Evolutionary conservation across 2,888 invertebrate species (phyloP), one percentile per base, ranked within the genome.

Genomic region (Athrips mouffetella): DNA sequence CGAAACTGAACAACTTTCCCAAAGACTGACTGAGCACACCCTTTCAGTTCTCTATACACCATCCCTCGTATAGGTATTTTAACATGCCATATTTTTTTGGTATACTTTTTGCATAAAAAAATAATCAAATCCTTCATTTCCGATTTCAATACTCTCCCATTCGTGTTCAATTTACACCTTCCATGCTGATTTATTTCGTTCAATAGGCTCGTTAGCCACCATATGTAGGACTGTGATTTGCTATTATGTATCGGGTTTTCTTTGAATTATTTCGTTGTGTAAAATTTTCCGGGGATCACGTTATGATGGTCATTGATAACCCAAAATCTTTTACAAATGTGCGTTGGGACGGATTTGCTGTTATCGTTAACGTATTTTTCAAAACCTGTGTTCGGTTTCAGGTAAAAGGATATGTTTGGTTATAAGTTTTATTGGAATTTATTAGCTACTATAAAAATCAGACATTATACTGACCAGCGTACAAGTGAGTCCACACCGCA

Each of bases 291-390:
- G n/a, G n/a, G n/a, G n/a, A n/a, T n/a, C n/a, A n/a, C n/a, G n/a
- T n/a, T 45, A 47, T 25, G 18, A 23, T 46, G 40, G 54, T 45
- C 39, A 47, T 35, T 27, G 33, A 55, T 60, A 59, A 59, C 30
- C 59, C 57, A 52, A 48, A 51, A 54, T 59, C 45, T 44, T 39
- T n/a, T 55, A 56, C 53, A 62, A 49, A 51, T 23, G 45, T 29
- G 39, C 54, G 62, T 60, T 59, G 53, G 42, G 45, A 11, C 63
- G 62, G 53, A 25, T 21, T 42, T n/a, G n/a, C n/a, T n/a, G n/a
- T n/a, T n/a, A n/a, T n/a, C n/a, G n/a, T n/a, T n/a, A n/a, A n/a
- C n/a, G n/a, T n/a, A n/a, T n/a, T n/a, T n/a, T n/a, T n/a, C n/a
- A n/a, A n/a, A n/a, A n/a, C n/a, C n/a, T n/a, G n/a, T n/a, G n/a